Conservation (phyloP, 2,113 vertebrate species). For the Erythrolamprus reginae region DNA sequence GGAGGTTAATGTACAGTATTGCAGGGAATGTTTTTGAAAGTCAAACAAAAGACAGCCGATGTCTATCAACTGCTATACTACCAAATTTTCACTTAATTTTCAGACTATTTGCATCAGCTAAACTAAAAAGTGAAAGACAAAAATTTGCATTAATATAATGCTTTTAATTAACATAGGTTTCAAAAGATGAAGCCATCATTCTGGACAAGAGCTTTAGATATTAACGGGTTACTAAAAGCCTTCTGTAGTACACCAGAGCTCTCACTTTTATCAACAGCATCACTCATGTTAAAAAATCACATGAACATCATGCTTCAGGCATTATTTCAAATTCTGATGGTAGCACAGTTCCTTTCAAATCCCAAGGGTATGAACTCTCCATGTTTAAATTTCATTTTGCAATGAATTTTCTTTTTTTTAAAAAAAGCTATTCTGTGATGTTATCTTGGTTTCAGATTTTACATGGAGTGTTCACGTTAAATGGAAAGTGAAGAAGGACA, state of each 20-base stretch:
- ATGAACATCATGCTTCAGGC: neutral
- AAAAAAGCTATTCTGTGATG: neutral
- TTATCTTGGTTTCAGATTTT: neutral
- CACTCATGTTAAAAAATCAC: neutral
- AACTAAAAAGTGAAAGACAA: neutral
- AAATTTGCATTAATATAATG: neutral
- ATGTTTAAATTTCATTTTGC: neutral
- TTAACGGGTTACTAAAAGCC: neutral
- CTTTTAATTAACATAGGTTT: neutral
- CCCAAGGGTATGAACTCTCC: neutral
- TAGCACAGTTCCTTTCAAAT: neutral
- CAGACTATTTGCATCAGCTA: neutral
- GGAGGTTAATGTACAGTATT: neutral
- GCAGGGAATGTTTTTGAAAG: neutral
- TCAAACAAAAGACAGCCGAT: neutral
- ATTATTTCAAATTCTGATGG: neutral
- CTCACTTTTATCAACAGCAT: neutral
- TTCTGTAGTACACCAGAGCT: neutral
- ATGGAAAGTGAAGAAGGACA: neutral
- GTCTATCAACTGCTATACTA: neutral
- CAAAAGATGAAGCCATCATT: neutral
- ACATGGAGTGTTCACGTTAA: neutral
- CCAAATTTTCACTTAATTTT: neutral
- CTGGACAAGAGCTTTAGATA: neutral
- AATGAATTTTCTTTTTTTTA: neutral